Conservation (phyloP, 2,113 vertebrate genomes). For the Sapayoa aenigma region DNA sequence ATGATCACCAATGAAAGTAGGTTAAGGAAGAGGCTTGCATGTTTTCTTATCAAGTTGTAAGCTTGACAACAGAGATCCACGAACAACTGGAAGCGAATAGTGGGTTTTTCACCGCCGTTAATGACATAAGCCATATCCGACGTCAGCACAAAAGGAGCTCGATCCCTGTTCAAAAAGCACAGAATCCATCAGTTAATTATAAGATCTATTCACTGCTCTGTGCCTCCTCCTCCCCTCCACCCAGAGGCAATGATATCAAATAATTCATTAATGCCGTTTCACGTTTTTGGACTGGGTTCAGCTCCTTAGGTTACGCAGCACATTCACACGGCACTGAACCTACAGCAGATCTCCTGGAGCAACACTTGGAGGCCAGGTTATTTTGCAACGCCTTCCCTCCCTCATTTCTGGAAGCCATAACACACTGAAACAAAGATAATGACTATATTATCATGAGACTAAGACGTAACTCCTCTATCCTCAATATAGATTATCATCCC, state of each 20-base stretch:
- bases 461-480: background rate
- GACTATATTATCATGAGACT: background rate
- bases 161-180: constrained; percentile 81
- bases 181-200: background rate
- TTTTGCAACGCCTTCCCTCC: background rate
- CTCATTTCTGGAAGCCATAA: background rate
- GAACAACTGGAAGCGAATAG: constrained; percentile 96
- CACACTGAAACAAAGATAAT: background rate
- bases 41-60: constrained; percentile 96
- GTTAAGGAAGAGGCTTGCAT: constrained; percentile 93
- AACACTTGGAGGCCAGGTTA: background rate
- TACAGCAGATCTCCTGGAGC: background rate
- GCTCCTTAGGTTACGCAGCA: background rate
- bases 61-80: constrained; percentile 96
- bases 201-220: background rate
- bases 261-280: background rate
- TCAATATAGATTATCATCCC: background rate
- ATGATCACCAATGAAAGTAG: constrained; percentile 89
- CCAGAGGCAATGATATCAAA: background rate
- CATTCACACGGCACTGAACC: too few species aligned
- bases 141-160: constrained; percentile 94
- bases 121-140: constrained; percentile 99
- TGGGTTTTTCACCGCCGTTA: constrained; percentile 95
- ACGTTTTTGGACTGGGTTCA: background rate
- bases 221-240: background rate